A percentile compares a stretch with the other conserved stretches of the same genome.
Evolutionary conservation across 2,888 invertebrate genomes (phyloP).

Genomic region (Drosophila cognata): DNA sequence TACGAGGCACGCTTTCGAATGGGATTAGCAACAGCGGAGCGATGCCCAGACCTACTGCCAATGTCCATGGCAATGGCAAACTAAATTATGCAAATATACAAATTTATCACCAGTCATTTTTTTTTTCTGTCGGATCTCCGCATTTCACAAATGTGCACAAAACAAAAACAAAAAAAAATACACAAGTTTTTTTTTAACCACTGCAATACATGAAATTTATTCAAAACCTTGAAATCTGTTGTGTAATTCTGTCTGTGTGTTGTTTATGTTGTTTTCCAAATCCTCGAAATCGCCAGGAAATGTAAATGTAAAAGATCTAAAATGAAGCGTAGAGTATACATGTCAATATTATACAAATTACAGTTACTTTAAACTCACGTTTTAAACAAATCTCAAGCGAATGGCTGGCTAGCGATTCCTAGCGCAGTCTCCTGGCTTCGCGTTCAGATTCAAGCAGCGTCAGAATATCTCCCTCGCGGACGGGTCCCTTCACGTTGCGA

Average conservation of each 20-base stretch:
- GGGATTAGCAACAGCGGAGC: slow-evolving; percentile 40
- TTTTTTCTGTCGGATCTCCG: neutral
- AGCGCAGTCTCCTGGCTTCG: slow-evolving; percentile 98
- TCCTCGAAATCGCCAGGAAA: neutral
- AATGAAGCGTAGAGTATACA: neutral
- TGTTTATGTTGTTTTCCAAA: slow-evolving; percentile 90
- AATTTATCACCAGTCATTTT: neutral
- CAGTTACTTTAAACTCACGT: slow-evolving; percentile 31
- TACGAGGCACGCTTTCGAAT: slow-evolving; percentile 21
- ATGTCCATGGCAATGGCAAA: neutral
- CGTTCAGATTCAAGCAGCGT: slow-evolving; percentile 99
- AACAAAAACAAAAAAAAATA: slow-evolving; percentile 43
- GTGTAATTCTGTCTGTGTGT: slow-evolving; percentile 20
- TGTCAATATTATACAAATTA: neutral
- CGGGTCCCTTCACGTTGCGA: slow-evolving; percentile 99
- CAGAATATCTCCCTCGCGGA: slow-evolving; percentile 99
- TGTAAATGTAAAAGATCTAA: slow-evolving; percentile 20
- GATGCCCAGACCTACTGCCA: neutral
- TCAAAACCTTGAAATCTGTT: slow-evolving; percentile 50
- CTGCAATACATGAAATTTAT: slow-evolving; percentile 67
- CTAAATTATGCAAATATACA: slow-evolving; percentile 5
- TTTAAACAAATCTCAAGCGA: slow-evolving; percentile 31
- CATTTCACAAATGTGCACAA: slow-evolving; percentile 28
- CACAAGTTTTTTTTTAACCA: slow-evolving; percentile 43
- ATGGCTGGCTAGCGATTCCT: slow-evolving; percentile 25